Evolutionary conservation across 2,113 vertebrate species (phyloP), one percentile per base, ranked within the genome.

Genomic region (Pangasianodon gigas): DNA sequence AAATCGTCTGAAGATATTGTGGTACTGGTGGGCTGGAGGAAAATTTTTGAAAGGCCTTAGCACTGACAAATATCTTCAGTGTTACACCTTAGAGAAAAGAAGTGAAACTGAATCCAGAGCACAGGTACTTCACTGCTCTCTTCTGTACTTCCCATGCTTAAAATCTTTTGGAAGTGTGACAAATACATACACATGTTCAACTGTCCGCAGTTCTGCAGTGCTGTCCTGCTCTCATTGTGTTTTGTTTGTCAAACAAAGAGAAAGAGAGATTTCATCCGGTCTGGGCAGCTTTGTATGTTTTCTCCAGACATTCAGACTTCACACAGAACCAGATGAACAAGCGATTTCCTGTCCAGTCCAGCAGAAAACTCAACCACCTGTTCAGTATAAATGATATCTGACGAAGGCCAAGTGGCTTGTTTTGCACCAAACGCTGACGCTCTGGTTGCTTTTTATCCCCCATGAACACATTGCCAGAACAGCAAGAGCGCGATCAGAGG

Each of bases 281-380:
- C 91, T 92, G 93, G 41, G 86, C 54, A 58, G 54, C 71, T 89
- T 48, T 41, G 44, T 56, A 80, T 86, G 19, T n/a, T 65, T 81
- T 85, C 65, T 84, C 86, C 88, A 94, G 94, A 93, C 93, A 91
- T 88, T 41, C 87, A 60, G 60, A 3, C 92, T 87, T 54, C 51
- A 19, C 93, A 94, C 93, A 80, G 92, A 90, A 85, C n/a, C 0
- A 85, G 87, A 52, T 89, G 94, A 93, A 92, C 89, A 91, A 93
- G 92, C 85, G 85, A 89, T 91, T 94, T 94, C 93, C 92, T 93
- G 91, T 88, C 37, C 82, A 60, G 88, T 87, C 84, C 84, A 29
- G 14, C 90, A 24, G 71, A 90, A 91, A 89, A 52, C 71, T 29
- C 81, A 65, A 89, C 91, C 88, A 90, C 89, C 87, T 92, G 83